Conservation (phyloP, 2,113 vertebrate species). For the Sphyrna mokarran region DNA sequence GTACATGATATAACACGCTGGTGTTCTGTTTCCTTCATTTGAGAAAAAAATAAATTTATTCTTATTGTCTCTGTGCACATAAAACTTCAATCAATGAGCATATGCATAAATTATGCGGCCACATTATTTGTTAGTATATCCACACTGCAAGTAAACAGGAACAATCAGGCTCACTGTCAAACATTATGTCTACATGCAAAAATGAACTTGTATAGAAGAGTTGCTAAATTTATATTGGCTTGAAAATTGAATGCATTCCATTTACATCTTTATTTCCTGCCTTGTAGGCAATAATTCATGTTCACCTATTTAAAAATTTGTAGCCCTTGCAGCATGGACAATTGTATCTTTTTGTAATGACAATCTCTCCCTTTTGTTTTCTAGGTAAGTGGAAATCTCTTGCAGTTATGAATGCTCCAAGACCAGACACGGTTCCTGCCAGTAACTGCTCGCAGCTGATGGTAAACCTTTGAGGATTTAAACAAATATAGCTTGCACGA, state of each 20-base stretch:
- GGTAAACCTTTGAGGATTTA: not conserved
- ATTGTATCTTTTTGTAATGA: not conserved
- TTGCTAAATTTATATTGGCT: not conserved
- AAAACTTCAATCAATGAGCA: not conserved
- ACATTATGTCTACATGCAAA: not conserved
- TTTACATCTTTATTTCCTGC: not conserved
- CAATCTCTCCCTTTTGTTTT: not conserved
- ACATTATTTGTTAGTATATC: not conserved
- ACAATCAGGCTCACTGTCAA: not conserved
- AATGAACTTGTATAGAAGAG: not conserved
- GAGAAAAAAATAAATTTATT: not conserved
- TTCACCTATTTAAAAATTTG: not conserved
- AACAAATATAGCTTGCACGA: not conserved
- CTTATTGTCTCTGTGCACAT: not conserved
- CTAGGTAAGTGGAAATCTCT: constrained; percentile 16
- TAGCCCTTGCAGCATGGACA: not conserved
- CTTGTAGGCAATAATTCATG: not conserved
- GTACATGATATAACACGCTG: not conserved
- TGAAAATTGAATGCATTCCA: not conserved
- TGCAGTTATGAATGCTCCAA: not conserved
- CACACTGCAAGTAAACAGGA: not conserved
- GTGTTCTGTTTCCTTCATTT: not conserved
- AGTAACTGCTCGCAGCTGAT: not conserved
- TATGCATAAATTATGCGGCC: not conserved
- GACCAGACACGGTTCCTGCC: not conserved